These are phyloP conservation scores for Coelopa frigida DNA, from an alignment of 1,140 invertebrate genomes.

Conservation along the genomic window DNA sequence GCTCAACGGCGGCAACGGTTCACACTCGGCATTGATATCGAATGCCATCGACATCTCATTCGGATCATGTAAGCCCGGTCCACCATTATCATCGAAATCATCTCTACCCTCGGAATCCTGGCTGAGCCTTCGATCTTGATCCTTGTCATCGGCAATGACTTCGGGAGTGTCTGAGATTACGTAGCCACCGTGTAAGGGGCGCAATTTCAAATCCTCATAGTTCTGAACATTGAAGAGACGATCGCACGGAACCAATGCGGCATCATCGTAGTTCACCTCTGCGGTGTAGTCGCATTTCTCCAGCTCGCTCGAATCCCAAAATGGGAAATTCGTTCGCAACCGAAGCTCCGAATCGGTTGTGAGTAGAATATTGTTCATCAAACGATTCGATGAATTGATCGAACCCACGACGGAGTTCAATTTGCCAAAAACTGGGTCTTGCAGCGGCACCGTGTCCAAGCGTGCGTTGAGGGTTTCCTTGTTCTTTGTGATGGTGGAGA, in stretches of 20 bases:
- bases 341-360: conserved; percentile 30
- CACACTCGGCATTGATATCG: conserved; percentile 40
- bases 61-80: neutral
- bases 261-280: neutral
- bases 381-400: conserved; percentile 37
- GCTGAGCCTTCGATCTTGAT: conserved; percentile 1
- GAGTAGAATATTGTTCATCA: conserved; percentile 39
- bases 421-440: conserved; percentile 42
- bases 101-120: neutral
- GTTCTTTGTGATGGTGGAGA: conserved; percentile 43
- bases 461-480: conserved; percentile 42
- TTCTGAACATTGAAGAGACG: conserved; percentile 18
- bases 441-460: conserved; percentile 33
- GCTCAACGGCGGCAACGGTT: conserved; percentile 31
- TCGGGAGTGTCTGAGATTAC: conserved; percentile 37
- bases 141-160: conserved; percentile 13
- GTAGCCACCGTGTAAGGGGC: conserved; percentile 34
- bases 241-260: conserved; percentile 10
- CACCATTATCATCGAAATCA: conserved; percentile 2
- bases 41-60: conserved; percentile 31
- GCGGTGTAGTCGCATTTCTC: conserved; percentile 18
- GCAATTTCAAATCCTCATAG: conserved; percentile 18
- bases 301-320: conserved; percentile 25
- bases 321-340: conserved; percentile 27
- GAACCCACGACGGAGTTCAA: conserved; percentile 40